phyloP scores from a whole-genome alignment of 2,888 invertebrate species.

The Leptothorax acervorum region DNA sequence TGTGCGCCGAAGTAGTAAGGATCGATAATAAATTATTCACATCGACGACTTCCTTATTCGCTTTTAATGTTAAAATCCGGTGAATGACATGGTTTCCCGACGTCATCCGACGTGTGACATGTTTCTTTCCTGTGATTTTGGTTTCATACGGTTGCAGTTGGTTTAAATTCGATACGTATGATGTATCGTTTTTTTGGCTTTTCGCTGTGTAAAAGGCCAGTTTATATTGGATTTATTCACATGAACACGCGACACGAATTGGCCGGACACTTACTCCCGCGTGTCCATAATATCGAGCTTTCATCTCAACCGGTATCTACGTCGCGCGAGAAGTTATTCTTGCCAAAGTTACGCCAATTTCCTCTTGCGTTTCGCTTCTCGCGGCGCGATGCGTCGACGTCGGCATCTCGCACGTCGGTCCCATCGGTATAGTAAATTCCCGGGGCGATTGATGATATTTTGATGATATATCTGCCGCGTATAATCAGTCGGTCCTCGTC shows the following conservation, averaged over 20 bases:
- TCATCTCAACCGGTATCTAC: background rate
- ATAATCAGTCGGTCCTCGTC: background rate
- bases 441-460: conserved; percentile 43
- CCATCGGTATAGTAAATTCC: background rate
- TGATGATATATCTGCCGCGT: conserved; percentile 38
- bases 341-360: conserved; percentile 20
- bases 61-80: background rate
- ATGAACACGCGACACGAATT: background rate
- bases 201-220: background rate
- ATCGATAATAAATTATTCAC: background rate
- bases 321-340: conserved; percentile 20
- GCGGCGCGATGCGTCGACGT: conserved; percentile 6
- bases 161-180: background rate
- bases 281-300: conserved; percentile 18
- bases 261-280: background rate
- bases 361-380: conserved; percentile 4
- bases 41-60: background rate
- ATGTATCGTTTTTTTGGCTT: background rate
- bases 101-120: background rate
- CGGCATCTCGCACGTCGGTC: background rate
- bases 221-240: background rate
- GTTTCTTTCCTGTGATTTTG: conserved; percentile 5
- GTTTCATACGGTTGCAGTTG: background rate
- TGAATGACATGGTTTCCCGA: background rate
- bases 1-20: background rate